Evolutionary conservation across 2,113 vertebrate species (phyloP), one percentile per base, ranked within the genome.

Genomic region (Ageneiosus marmoratus): DNA sequence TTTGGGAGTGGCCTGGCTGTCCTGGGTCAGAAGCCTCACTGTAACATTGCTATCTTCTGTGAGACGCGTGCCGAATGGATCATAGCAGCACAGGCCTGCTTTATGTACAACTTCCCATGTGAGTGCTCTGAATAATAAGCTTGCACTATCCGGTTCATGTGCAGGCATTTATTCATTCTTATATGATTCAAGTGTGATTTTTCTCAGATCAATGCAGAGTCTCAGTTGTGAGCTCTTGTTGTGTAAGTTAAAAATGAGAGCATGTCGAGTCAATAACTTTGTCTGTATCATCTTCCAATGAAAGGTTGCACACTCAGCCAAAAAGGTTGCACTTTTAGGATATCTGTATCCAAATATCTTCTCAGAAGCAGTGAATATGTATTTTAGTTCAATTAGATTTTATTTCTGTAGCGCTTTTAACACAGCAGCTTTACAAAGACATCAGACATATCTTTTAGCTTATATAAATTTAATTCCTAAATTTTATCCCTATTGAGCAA

Each of bases 61-160:
- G 98, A 99, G 92, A 99, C 98, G 34, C 93, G 97, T 89, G 96
- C 97, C 0, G 98, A 99, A 87, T 99, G 98, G 98, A 93, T 99
- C 83, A 91, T 99, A 6, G 93, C 95, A 10, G 98, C 98, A 0
- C 98, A 98, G 89, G 96, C 98, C 37, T 99, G 98, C 90, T 99
- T 99, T 70, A 99, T 98, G 96, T 96, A 96, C 93, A 99, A 97
- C 90, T 99, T 98, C 84, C 97, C 96, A 89, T 92, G 98, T 99
- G 91, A 88, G 97, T 95, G n/a, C 15, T 60, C 48, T 2, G 29
- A 12, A 56, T 51, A 74, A 32, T 34, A 76, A 29, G 76, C 32
- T n/a, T 1, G 8, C 56, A 77, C 51, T 53, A 46, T 50, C 29
- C 15, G 18, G 51, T 20, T 58, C 12, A 46, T 11, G 18, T 44